Evolutionary conservation across 2,113 vertebrate genomes (phyloP).

Genomic region (Laticauda colubrina): DNA sequence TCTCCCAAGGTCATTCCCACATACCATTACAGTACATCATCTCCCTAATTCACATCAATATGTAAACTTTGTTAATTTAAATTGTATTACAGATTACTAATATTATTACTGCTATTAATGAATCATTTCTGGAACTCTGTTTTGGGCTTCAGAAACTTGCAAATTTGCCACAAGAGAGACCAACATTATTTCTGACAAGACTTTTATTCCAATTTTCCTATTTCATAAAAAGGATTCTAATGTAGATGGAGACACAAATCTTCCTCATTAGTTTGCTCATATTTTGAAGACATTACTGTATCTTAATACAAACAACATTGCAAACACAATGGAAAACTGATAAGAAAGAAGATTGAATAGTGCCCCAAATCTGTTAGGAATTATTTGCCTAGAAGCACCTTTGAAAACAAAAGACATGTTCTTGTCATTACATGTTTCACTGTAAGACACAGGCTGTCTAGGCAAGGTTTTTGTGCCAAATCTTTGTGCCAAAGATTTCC

Average conservation of each 20-base stretch:
- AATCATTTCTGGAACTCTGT: neutral
- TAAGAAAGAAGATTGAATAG: neutral
- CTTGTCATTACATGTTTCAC: neutral
- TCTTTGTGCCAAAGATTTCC: neutral
- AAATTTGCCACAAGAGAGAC: neutral
- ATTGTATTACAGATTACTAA: neutral
- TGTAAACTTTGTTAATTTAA: neutral
- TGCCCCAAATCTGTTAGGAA: neutral
- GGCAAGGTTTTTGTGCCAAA: neutral
- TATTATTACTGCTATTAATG: neutral
- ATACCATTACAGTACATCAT: neutral
- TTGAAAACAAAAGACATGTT: neutral
- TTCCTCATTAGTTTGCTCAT: neutral
- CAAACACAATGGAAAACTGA: neutral
- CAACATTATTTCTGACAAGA: neutral
- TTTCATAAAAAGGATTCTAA: neutral
- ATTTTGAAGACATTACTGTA: neutral
- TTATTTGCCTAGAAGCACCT: neutral
- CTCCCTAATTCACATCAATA: neutral
- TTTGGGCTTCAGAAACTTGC: neutral
- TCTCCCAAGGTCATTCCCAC: neutral
- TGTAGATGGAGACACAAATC: neutral
- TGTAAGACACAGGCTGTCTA: neutral
- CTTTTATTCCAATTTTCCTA: neutral
- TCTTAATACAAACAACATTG: neutral